These are phyloP conservation scores for Bombus cullumanus DNA, from an alignment of 1,140 invertebrate genomes.

Conservation along the genomic window DNA sequence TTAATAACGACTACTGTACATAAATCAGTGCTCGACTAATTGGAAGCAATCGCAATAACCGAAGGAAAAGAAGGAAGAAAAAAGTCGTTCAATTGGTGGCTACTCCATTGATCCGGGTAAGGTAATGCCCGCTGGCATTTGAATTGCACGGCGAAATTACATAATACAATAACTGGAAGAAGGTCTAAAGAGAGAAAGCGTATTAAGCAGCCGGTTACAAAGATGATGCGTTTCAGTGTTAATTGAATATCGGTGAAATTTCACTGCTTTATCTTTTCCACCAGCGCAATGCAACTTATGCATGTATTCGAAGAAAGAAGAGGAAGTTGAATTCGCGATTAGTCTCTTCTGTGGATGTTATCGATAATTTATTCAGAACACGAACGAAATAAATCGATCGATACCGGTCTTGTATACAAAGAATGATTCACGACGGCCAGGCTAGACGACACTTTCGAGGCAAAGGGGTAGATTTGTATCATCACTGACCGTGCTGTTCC, in stretches of 20 bases:
- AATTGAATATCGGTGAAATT: conserved; percentile 39
- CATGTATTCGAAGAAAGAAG: neutral
- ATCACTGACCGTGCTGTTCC: neutral
- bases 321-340: neutral
- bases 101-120: neutral
- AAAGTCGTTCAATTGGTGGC: neutral
- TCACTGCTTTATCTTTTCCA: neutral
- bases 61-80: neutral
- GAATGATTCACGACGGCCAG: conserved; percentile 12
- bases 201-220: conserved; percentile 32
- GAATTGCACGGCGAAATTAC: neutral
- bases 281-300: neutral
- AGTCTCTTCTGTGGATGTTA: neutral
- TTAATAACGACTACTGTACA: neutral
- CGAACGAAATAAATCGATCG: conserved; percentile 36
- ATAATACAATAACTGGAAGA: conserved; percentile 38
- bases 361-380: conserved; percentile 27
- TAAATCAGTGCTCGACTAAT: neutral
- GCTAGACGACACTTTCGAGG: conserved; percentile 10
- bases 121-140: conserved; percentile 22
- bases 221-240: conserved; percentile 9
- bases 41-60: neutral
- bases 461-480: conserved; percentile 32
- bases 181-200: conserved; percentile 36
- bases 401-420: neutral